Evolutionary conservation across 2,888 invertebrate genomes (phyloP).

Genomic region (Epicampocera succincta): DNA sequence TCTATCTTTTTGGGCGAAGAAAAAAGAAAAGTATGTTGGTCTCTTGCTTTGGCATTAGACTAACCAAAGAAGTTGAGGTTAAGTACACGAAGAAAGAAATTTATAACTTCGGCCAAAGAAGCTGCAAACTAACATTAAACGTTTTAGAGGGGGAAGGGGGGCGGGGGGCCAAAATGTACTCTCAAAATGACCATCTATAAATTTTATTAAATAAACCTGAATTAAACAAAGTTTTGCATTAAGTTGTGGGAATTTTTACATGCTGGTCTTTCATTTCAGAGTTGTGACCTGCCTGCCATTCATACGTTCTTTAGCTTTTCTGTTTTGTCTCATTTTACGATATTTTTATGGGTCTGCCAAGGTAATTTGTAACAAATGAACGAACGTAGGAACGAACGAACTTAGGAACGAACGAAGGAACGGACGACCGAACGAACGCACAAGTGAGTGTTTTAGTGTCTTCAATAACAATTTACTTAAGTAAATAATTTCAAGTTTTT

Average conservation of each 20-base stretch:
- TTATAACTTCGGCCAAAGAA: conserved; percentile 59
- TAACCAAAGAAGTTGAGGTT: conserved; percentile 65
- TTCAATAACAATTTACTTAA: conserved; percentile 64
- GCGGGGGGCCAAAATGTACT: too few species aligned
- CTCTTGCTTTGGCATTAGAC: conserved; percentile 27
- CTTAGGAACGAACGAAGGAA: too few species aligned
- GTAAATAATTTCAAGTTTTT: conserved; percentile 49
- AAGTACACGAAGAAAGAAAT: conserved; percentile 67
- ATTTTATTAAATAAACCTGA: conserved; percentile 64
- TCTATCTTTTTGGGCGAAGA: conserved; percentile 26
- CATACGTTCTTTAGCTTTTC: conserved; percentile 3
- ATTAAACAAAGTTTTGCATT: conserved; percentile 41
- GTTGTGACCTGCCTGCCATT: conserved; percentile 33
- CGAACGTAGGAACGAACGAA: too few species aligned
- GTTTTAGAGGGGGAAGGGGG: conserved; percentile 19
- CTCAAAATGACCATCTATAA: conserved; percentile 68
- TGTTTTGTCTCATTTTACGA: conserved; percentile 68
- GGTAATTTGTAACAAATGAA: conserved; percentile 67
- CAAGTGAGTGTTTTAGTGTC: conserved; percentile 8
- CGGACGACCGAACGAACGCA: conserved; percentile 38
- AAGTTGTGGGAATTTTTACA: conserved; percentile 37
- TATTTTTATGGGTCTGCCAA: conserved; percentile 72
- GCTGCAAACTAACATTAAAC: conserved; percentile 39
- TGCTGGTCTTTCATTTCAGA: conserved; percentile 59
- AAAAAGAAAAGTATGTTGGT: conserved; percentile 17